These are phyloP conservation scores for Lagocephalus sceleratus DNA, from an alignment of 2,797 vertebrate species.

Conservation along the genomic window DNA sequence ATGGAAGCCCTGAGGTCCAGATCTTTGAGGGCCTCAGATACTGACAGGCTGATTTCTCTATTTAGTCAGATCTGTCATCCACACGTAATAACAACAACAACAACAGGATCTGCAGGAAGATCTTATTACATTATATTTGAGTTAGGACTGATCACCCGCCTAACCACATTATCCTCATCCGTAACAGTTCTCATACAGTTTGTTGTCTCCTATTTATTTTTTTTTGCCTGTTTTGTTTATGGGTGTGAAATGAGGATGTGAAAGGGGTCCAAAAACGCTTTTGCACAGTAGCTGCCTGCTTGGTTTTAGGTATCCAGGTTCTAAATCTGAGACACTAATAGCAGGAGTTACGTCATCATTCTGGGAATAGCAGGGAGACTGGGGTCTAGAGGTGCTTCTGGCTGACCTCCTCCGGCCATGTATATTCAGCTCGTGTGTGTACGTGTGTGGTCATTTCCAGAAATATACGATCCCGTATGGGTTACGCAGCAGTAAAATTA, in stretches of 20 bases:
- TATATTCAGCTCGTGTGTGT: slow-evolving; percentile 57
- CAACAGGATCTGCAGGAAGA: too few relatives aligned
- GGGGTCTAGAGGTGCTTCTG: slow-evolving; percentile 66
- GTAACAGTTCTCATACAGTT: too few relatives aligned
- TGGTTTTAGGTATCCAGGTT: slow-evolving; percentile 67
- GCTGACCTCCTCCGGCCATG: slow-evolving; percentile 56
- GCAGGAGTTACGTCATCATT: slow-evolving; percentile 72
- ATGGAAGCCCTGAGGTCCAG: background rate
- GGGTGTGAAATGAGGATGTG: slow-evolving; percentile 32
- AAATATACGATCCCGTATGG: slow-evolving; percentile 62
- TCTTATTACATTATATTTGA: too few relatives aligned
- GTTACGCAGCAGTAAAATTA: slow-evolving; percentile 58
- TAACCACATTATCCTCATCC: too few relatives aligned
- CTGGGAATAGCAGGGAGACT: slow-evolving; percentile 74
- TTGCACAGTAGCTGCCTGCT: slow-evolving; percentile 65
- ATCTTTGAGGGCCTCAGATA: background rate
- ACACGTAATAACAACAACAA: background rate
- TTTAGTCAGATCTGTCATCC: background rate
- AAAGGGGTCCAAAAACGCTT: slow-evolving; percentile 49
- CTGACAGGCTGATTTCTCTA: background rate
- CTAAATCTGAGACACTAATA: slow-evolving; percentile 68
- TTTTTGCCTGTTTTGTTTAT: slow-evolving; percentile 35
- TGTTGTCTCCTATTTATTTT: background rate
- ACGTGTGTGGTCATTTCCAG: slow-evolving; percentile 67
- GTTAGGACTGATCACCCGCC: too few relatives aligned